Evolutionary conservation across 2,888 invertebrate genomes (phyloP).

Genomic region (Clepsis dumicolana): DNA sequence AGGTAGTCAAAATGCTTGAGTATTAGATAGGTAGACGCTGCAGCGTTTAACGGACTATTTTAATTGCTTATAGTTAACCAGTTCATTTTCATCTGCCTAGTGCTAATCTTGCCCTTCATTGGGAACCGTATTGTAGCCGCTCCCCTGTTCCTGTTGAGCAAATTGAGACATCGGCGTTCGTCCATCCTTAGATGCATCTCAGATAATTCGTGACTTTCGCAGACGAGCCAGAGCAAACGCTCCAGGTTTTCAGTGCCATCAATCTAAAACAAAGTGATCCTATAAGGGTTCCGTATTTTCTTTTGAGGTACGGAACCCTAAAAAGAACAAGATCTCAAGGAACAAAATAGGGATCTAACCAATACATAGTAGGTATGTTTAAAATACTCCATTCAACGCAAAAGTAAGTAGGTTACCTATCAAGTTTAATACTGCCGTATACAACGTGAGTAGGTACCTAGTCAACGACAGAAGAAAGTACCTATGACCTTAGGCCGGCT

Average conservation of each 20-base stretch:
- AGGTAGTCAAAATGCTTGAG: too few relatives aligned
- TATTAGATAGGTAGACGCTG: background rate
- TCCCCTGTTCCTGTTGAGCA: slow-evolving; percentile 88
- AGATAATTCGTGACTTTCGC: slow-evolving; percentile 88
- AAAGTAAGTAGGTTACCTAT: too few relatives aligned
- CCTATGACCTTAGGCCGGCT: too few relatives aligned
- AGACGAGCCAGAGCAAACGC: slow-evolving; percentile 83
- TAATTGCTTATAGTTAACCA: slow-evolving; percentile 80
- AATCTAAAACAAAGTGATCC: slow-evolving; percentile 71
- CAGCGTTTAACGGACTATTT: background rate
- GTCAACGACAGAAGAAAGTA: too few relatives aligned
- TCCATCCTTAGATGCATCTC: slow-evolving; percentile 89
- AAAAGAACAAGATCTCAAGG: too few relatives aligned
- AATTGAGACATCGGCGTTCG: slow-evolving; percentile 90
- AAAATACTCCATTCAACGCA: too few relatives aligned
- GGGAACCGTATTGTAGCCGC: slow-evolving; percentile 88
- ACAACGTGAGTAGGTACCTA: too few relatives aligned
- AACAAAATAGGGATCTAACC: too few relatives aligned
- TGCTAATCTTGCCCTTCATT: slow-evolving; percentile 89
- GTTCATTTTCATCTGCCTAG: slow-evolving; percentile 91
- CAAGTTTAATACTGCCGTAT: too few relatives aligned
- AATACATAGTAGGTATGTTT: too few relatives aligned
- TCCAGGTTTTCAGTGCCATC: slow-evolving; percentile 86
- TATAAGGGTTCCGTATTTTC: background rate
- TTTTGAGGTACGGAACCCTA: too few relatives aligned